A percentile compares a stretch with the other conserved stretches of the same genome.
phyloP scores from a whole-genome alignment of 2,888 invertebrate genomes.

The Omphaloscelis lunosa region DNA sequence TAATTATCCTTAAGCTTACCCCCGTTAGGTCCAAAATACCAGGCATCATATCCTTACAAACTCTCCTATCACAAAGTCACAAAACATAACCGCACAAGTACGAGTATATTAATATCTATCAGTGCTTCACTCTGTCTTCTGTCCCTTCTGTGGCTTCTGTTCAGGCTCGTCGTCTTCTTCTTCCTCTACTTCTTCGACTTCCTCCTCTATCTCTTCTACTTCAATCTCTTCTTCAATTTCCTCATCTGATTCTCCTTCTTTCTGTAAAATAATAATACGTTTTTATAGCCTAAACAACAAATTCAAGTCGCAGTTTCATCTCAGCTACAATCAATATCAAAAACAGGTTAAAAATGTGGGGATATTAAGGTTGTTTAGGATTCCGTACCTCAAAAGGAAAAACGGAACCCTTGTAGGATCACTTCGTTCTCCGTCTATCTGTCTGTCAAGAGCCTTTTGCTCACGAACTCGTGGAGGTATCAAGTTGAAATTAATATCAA shows the following conservation, averaged over 20 bases:
- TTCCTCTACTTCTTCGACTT: constrained; percentile 81
- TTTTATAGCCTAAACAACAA: background rate
- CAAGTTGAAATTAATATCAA: too few species aligned
- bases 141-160: constrained; percentile 47
- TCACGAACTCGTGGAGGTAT: too few species aligned
- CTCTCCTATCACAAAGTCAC: constrained; percentile 25
- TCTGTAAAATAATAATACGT: constrained; percentile 71
- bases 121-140: constrained; percentile 71
- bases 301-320: background rate
- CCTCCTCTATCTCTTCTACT: constrained; percentile 86
- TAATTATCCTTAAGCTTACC: background rate
- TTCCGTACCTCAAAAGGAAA: too few species aligned
- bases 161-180: constrained; percentile 60
- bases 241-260: constrained; percentile 85
- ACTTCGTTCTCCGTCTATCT: too few species aligned
- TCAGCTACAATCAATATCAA: background rate
- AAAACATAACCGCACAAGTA: constrained; percentile 21
- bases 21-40: background rate
- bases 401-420: too few species aligned
- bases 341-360: too few species aligned
- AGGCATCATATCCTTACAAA: constrained; percentile 1
- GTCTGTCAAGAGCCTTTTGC: too few species aligned
- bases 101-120: constrained; percentile 62
- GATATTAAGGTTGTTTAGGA: too few species aligned
- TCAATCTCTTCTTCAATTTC: constrained; percentile 85